phyloP scores from a whole-genome alignment of 37 sponge, comb jelly and placozoan genomes.

The Chondrilla cf. caribensis region DNA sequence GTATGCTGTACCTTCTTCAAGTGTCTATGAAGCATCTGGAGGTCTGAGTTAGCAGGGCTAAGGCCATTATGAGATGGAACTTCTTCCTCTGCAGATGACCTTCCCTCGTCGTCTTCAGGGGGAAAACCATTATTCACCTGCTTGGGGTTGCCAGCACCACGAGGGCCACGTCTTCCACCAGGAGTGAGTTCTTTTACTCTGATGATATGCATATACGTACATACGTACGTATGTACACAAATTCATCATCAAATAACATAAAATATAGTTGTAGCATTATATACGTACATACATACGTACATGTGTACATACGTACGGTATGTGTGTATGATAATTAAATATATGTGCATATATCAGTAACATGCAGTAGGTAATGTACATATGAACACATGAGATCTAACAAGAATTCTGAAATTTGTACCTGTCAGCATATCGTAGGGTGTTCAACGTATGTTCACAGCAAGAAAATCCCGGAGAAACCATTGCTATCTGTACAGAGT shows the following conservation, averaged over 20 bases:
- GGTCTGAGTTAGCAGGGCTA: constrained; percentile 25
- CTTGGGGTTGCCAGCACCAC: not conserved
- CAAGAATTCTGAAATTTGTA: too few species aligned
- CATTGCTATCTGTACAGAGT: constrained; percentile 81
- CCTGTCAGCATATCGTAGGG: constrained; percentile 98
- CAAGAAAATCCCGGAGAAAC: constrained; percentile 91
- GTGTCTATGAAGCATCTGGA: constrained; percentile 42
- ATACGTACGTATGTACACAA: too few species aligned
- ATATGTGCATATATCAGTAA: too few species aligned
- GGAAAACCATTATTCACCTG: not conserved
- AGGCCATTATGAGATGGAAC: not conserved
- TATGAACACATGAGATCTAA: too few species aligned
- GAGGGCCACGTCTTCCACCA: not conserved
- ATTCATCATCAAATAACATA: too few species aligned
- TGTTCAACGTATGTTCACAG: constrained; percentile 96
- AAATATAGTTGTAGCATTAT: too few species aligned
- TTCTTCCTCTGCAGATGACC: not conserved
- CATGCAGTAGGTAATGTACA: too few species aligned
- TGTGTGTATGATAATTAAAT: too few species aligned
- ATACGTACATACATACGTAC: too few species aligned
- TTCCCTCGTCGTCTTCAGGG: not conserved
- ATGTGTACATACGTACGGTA: too few species aligned
- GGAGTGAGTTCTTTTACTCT: constrained; percentile 38
- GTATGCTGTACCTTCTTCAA: constrained; percentile 27
- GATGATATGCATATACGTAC: not conserved